Evolutionary conservation across 2,113 vertebrate species (phyloP).

Genomic region (Vanacampus margaritifer): DNA sequence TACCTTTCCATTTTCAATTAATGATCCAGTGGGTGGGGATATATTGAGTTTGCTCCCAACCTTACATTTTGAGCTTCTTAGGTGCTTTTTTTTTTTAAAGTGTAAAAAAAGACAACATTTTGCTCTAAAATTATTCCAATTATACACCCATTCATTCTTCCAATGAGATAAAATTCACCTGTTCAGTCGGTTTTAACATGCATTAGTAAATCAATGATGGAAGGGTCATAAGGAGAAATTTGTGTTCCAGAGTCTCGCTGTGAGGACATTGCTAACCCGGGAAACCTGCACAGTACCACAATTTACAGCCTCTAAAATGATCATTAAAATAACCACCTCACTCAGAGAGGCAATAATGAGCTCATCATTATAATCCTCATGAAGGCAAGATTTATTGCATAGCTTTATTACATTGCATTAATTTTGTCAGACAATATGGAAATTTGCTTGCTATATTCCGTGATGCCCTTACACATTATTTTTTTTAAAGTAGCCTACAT

Average conservation of each 20-base stretch:
- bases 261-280: neutral
- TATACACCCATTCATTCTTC: neutral
- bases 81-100: too few relatives aligned
- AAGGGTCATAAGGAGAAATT: neutral
- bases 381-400: neutral
- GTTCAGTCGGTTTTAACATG: neutral
- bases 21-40: too few relatives aligned
- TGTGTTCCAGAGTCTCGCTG: neutral
- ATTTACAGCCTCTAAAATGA: neutral
- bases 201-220: neutral
- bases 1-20: too few relatives aligned
- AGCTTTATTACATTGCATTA: neutral
- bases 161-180: neutral
- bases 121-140: neutral
- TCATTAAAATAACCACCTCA: slow-evolving; percentile 5
- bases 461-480: neutral
- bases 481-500: too few relatives aligned
- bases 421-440: neutral
- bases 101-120: neutral
- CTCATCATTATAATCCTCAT: slow-evolving; percentile 1
- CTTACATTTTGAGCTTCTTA: too few relatives aligned
- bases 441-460: neutral
- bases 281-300: neutral
- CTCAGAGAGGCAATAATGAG: slow-evolving; percentile 1
- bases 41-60: too few relatives aligned